Evolutionary conservation across 2,113 vertebrate species (phyloP), one percentile per base, ranked within the genome.

Genomic region (Solea solea): DNA sequence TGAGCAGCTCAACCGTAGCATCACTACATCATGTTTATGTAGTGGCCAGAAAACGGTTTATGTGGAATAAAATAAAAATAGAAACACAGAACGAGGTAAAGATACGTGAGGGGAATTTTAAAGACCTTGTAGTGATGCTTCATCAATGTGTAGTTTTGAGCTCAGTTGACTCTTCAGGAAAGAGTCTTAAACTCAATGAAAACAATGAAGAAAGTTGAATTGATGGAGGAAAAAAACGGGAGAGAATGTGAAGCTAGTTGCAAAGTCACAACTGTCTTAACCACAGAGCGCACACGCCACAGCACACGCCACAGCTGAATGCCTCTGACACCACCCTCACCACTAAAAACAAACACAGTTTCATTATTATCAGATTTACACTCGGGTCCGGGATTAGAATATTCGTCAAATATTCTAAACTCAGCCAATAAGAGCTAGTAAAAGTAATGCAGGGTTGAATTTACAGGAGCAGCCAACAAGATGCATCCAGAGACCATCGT

Each of bases 181-280:
- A 58, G 27, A 71, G 14, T 25, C 56, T 34, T 45, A 42, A 72
- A 55, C 71, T 52, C 6, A 55, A 0, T 14, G 15, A 39, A 55
- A 55, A 28, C 25, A 49, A 14, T 3, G 13, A 6, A 49, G 14
- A 62, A 56, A 51, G 44, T 78, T 50, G 14, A 27, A 71, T 34
- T 34, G 5, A 34, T 6, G 5, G 3, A 49, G 78, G 45, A 70
- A 61, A 80, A 80, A 72, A 78, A 61, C 68, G 61, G 71, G 64
- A 80, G 57, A 46, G 58, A 72, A 66, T 65, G 62, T 8, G 1
- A 54, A 63, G 81, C 87, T 69, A 0, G 55, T 13, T 69, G 88
- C 89, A 88, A 90, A 88, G 91, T 89, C 87, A 80, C 70, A 72
- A 66, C 69, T 83, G 83, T 64, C 88, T 83, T 82, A 86, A 84